phyloP scores from a whole-genome alignment of 2,113 vertebrate species.

The Chionis minor region DNA sequence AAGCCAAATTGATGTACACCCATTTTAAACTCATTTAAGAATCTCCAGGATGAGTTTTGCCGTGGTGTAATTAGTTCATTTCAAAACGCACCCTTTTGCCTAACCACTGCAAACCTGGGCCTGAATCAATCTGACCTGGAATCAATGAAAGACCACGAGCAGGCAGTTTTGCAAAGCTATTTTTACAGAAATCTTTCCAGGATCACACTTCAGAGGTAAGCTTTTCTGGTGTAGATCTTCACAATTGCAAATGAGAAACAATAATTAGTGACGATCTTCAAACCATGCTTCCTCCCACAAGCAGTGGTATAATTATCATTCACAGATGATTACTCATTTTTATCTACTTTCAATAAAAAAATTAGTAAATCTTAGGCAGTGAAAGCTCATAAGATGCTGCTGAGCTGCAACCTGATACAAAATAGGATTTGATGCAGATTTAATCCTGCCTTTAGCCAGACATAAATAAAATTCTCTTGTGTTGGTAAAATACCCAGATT shows the following conservation, averaged over 20 bases:
- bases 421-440: not conserved
- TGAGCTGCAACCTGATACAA: not conserved
- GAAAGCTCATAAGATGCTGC: not conserved
- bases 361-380: not conserved
- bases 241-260: slow-evolving; percentile 34
- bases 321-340: slow-evolving; percentile 53
- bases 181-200: not conserved
- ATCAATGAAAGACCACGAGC: not conserved
- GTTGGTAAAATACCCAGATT: not conserved
- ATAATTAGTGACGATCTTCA: slow-evolving; percentile 12
- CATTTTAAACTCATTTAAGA: not conserved
- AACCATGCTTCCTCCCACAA: slow-evolving; percentile 42
- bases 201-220: not conserved
- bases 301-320: slow-evolving; percentile 14
- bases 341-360: not conserved
- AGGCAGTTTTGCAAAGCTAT: not conserved
- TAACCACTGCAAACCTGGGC: not conserved
- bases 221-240: not conserved
- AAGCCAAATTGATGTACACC: not conserved
- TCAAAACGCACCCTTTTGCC: not conserved
- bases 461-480: not conserved
- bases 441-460: not conserved
- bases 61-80: not conserved
- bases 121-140: not conserved
- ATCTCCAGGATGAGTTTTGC: not conserved